phyloP scores from a whole-genome alignment of 2,113 vertebrate species.

The Chrysemys picta region DNA sequence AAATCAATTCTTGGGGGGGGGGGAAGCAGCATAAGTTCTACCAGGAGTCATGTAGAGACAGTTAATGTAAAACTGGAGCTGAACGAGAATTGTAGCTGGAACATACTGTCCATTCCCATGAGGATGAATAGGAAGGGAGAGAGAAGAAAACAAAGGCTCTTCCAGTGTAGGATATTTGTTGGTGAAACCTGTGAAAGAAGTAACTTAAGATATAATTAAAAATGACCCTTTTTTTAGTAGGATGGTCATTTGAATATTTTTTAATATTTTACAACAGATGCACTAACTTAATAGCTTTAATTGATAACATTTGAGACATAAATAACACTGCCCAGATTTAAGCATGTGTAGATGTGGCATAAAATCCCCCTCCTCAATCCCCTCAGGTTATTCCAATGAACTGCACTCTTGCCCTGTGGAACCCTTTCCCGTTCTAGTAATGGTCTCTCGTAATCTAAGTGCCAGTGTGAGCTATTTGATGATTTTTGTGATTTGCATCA shows the following conservation, averaged over 20 bases:
- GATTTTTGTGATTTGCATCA: fast-evolving
- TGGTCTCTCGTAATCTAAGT: fast-evolving
- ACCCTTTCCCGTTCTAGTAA: constrained; percentile 7
- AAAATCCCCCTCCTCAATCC: fast-evolving
- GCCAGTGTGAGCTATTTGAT: fast-evolving
- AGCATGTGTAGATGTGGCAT: fast-evolving
- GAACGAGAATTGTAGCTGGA: not conserved
- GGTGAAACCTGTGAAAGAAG: not conserved
- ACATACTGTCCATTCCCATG: fast-evolving
- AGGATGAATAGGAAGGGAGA: no score
- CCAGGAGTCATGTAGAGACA: not conserved
- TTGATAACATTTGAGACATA: not conserved
- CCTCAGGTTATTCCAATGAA: fast-evolving
- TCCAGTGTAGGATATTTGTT: fast-evolving
- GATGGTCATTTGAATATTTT: not conserved
- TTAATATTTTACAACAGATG: not conserved
- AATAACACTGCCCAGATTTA: fast-evolving
- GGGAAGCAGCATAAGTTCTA: not conserved
- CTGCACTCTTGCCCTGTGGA: not conserved
- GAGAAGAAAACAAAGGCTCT: fast-evolving
- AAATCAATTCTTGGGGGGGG: not conserved
- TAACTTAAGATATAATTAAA: not conserved
- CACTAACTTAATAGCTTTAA: no score
- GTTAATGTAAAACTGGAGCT: not conserved
- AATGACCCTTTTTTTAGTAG: fast-evolving